Conservation (phyloP, 2,888 invertebrate genomes). For the Celastrina argiolus region DNA sequence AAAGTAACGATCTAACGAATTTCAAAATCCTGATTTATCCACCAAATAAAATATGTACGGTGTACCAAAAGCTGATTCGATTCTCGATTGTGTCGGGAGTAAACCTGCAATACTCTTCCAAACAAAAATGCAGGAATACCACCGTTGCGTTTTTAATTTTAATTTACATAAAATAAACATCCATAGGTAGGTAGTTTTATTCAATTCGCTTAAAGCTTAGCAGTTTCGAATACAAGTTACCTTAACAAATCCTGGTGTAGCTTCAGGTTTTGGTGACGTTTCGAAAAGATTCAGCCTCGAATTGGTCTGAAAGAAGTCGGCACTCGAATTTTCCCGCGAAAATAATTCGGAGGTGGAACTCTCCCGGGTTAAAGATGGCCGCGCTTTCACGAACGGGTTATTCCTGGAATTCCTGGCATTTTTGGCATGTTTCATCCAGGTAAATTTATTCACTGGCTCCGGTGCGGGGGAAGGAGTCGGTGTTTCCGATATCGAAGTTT, state of each 20-base stretch:
- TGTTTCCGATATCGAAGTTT: conserved; percentile 48
- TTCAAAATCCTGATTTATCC: no score
- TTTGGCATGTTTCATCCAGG: conserved; percentile 57
- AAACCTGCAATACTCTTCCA: no score
- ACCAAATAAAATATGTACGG: no score
- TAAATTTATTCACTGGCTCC: conserved; percentile 54
- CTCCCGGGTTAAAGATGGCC: conserved; percentile 62
- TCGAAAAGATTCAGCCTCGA: conserved; percentile 68
- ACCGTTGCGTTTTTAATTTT: no score
- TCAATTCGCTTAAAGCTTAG: no score
- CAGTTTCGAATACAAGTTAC: conserved; percentile 38
- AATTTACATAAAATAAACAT: no score
- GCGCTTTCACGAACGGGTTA: conserved; percentile 61
- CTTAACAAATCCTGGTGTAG: conserved; percentile 48
- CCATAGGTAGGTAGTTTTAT: no score
- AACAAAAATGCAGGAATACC: no score
- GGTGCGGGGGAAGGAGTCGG: conserved; percentile 51
- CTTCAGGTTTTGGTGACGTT: conserved; percentile 62
- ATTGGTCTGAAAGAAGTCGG: conserved; percentile 62
- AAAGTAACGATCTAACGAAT: no score
- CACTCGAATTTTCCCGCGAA: conserved; percentile 62
- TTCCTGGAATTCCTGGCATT: conserved; percentile 51
- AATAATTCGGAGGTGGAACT: conserved; percentile 64
- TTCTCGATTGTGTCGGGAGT: no score
- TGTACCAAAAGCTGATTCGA: no score